Evolutionary conservation across 2,888 invertebrate species (phyloP).

Genomic region (Hemistola chrysoprasaria): DNA sequence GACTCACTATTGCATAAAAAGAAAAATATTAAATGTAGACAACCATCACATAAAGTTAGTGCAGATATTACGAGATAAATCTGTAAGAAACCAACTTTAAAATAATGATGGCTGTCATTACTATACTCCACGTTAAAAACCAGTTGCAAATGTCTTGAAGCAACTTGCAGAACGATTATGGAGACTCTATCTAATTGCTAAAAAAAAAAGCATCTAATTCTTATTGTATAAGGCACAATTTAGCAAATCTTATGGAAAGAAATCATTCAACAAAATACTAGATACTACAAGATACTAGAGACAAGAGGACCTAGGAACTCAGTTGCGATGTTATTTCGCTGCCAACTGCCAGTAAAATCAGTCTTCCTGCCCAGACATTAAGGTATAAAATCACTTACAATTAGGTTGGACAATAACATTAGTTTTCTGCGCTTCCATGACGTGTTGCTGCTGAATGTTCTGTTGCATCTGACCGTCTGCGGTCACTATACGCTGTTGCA

Average conservation of each 20-base stretch:
- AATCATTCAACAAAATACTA: no score
- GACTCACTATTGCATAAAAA: not conserved
- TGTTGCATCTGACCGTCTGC: constrained; percentile 62
- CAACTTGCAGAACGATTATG: constrained; percentile 73
- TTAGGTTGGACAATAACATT: constrained; percentile 47
- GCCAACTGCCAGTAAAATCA: no score
- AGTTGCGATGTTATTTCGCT: no score
- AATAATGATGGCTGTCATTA: constrained; percentile 31
- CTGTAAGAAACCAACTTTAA: constrained; percentile 26
- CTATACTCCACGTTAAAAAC: constrained; percentile 73
- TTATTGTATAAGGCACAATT: no score
- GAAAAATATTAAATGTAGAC: constrained; percentile 29
- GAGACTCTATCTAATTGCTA: constrained; percentile 38
- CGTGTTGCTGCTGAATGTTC: constrained; percentile 47
- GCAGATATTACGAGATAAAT: constrained; percentile 26
- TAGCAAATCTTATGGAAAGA: no score
- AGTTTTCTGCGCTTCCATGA: constrained; percentile 60
- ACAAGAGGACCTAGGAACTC: no score
- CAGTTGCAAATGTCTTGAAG: constrained; percentile 58
- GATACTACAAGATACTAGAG: no score
- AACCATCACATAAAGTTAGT: constrained; percentile 28
- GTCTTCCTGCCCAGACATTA: no score
- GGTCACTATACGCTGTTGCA: constrained; percentile 65
- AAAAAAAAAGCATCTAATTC: not conserved
- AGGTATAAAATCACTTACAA: constrained; percentile 39